phyloP scores from a whole-genome alignment of 2,797 vertebrate species.

The Siniperca scherzeri region DNA sequence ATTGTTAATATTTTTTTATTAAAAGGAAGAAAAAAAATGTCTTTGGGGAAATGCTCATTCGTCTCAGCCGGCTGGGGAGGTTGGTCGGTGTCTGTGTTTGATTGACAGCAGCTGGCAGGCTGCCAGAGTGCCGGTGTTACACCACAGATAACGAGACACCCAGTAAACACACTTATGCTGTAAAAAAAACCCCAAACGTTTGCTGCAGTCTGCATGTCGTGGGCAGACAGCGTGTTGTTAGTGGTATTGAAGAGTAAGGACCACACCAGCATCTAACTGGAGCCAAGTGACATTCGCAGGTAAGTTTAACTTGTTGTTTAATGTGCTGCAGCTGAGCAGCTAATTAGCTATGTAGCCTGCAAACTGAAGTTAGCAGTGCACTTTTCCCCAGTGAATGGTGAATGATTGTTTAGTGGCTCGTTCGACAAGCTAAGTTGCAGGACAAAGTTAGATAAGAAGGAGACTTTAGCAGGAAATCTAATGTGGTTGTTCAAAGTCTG shows the following conservation, averaged over 20 bases:
- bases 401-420: neutral
- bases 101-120: too few relatives aligned
- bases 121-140: neutral
- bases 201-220: too few relatives aligned
- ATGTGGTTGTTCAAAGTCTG: neutral
- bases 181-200: too few relatives aligned
- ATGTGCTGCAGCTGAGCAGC: neutral
- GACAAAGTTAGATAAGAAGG: neutral
- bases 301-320: neutral
- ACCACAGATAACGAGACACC: too few relatives aligned
- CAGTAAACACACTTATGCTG: too few relatives aligned
- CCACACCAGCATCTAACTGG: neutral
- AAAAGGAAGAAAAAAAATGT: neutral
- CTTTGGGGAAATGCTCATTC: too few relatives aligned
- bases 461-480: neutral
- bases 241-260: too few relatives aligned
- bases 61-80: too few relatives aligned
- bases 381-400: too few relatives aligned
- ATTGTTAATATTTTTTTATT: neutral
- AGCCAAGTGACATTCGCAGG: neutral
- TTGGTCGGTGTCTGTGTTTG: too few relatives aligned
- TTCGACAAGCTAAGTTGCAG: neutral
- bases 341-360: neutral
- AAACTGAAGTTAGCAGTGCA: neutral
- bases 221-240: too few relatives aligned